Base-by-base conservation (phyloP, 2,113 vertebrate genomes). In the Andinoacara biseriatus region DNA sequence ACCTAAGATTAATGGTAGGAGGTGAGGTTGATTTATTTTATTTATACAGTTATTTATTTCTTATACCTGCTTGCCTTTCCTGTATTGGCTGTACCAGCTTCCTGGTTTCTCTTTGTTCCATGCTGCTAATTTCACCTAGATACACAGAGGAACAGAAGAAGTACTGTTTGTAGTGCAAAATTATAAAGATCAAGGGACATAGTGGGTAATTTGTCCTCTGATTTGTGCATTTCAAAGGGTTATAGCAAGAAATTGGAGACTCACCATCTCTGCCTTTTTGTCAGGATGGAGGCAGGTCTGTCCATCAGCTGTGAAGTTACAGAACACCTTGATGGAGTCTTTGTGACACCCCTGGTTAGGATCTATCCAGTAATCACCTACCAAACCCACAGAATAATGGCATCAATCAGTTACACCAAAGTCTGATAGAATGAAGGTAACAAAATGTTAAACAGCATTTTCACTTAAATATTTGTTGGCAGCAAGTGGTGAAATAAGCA, bases 361-460 rank as follows among this genome's bases (percentile, higher is more conserved):
- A 88, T 99, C 98, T 54, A 99, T 98, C 97, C 97, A 99, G 88
- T 98, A 99, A 5, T 98, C 97, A 22, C 98, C 98, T 99, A 80
- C 46, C 80, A 58, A 84, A 20, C 18, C 58, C 24, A 74, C 49
- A 84, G 18, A 84, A 43, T 57, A 84, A 38, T 57, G 17, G 83
- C 72, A 54, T 83, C 40, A 79, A 75, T 84, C 81, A 87, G 62
- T 78, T 79, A 61, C 1, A 43, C 7, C 46, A 74, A 52, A 57
- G 60, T 56, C 74, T 65, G 58, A 49, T 33, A 59, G 43, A 77
- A 83, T 76, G n/a, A 79, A 69, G 62, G 59, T 15, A 56, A 29
- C 2, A 57, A 57, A 40, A 52, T 35, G 10, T 54, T 74, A 9
- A 87, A 20, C n/a, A 67, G 38, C n/a, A 31, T 46, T 29, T 75